Base-by-base conservation (phyloP, 1,140 invertebrate species). In the Rhynchophorus ferrugineus region DNA sequence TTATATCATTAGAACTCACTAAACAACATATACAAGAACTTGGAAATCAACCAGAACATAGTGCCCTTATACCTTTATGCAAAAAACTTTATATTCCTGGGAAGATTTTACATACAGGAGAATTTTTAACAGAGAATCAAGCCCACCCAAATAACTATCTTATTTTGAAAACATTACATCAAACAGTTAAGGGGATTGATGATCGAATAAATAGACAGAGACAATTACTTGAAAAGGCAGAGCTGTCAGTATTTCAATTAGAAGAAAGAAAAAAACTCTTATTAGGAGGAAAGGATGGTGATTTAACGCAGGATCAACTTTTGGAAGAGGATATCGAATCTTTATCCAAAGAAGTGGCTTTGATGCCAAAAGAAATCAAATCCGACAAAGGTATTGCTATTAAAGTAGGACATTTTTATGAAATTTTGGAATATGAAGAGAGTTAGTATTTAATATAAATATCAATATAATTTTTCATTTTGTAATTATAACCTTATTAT, bases 341-440 rank as follows among this genome's bases (percentile, higher is more conserved):
- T 3, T 11, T 41, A 17, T n/a, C 43, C 33, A 13, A 8, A 13
- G 41, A 56, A 37, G 38, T 54, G 9, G 35, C 6, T 18, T 36
- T 46, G 21, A 16, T 61, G 38, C 62, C 61, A 16, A 42, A 59
- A 38, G 52, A 62, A 57, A 64, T 64, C 9, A 24, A 55, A 17
- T 61, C 62, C 5, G 61, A 64, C n/a, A 60, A 56, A 46, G 62
- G 62, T n/a, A 54, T 62, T 18, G 62, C 62, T 20, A 44, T 64
- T 2, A 57, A 53, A 54, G 57, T 64, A 20, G 62, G 62, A 11
- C 45, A 56, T 11, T 61, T 52, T 53, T 64, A 59, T 45, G 62
- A 64, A 50, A 64, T 64, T 29, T 19, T 64, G 35, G 62, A 64
- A 50, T 61, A 57, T 51, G 62, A 64, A 46, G 44, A 62, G 17